Base-by-base conservation (phyloP, 2,888 invertebrate species). In the Pammene aurita region DNA sequence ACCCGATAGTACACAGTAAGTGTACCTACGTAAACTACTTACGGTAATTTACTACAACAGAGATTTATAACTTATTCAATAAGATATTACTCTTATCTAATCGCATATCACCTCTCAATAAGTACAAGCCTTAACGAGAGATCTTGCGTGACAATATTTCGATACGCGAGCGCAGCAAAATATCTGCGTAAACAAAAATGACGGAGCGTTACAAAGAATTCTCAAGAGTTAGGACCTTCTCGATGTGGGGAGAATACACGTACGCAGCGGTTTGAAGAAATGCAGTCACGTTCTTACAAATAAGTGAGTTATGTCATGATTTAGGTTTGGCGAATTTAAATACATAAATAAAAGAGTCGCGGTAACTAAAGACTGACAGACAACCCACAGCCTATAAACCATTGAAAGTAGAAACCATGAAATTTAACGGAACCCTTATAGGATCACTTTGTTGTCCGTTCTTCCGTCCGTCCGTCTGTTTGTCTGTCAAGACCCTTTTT, bases 81-180 rank as follows among this genome's bases (percentile, higher is more conserved):
- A 55, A 55, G 35, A 52, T 7, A 14, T 54, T n/a, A 34, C 9
- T 54, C 42, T 18, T 13, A 57, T 57, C 57, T 42, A 57, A 61
- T 48, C 48, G 34, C 60, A 16, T 35, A 48, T 48, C 16, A 16
- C 16, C 48, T 2, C 13, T 48, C 35, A 38, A 48, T 35, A 34
- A 18, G 18, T 61, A 38, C 38, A 7, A 41, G 52, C 54, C n/a
- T 34, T 38, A 62, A 52, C 41, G 62, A 52, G 50, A 52, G 26
- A 50, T 62, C 50, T 62, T 52, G 62, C 62, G 50, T 62, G 62
- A 62, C 62, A 62, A 62, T 62, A 62, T 62, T 41, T 52, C 62
- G 62, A 62, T 42, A 52, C 50, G 62, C 50, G n/a, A n/a, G 62
- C 52, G 50, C 50, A 34, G 35, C 62, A 26, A 10, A 13, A 62